Base-by-base conservation (phyloP, 2,113 vertebrate species). In the Apaloderma vittatum region DNA sequence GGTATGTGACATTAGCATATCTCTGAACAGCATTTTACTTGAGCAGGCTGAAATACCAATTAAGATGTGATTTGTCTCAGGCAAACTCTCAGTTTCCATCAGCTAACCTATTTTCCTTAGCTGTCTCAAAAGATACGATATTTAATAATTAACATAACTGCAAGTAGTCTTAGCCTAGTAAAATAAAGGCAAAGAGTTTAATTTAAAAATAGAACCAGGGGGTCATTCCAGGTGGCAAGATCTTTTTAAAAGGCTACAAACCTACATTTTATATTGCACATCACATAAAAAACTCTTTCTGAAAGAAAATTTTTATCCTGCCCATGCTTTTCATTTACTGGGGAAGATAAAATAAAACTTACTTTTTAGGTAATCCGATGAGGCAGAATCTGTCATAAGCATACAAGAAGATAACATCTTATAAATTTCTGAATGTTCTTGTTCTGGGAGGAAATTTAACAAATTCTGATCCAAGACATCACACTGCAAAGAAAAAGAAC, bases 381-480 rank as follows among this genome's bases (percentile, higher is more conserved):
- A 97, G 63, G 97, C 95, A 96, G 98, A 94, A 78, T 98, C 98
- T 9, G 97, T 97, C 96, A 98, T 88, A 92, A 98, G 97, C 97
- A 98, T 97, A 67, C 97, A 98, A 88, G 98, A 99, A 95, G 98
- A 99, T 57, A 99, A 95, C 91, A 98, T 98, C 97, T 98, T 98
- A 97, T 98, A 98, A 96, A 99, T 98, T 96, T 98, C 98, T 62
- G 98, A 98, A 95, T 98, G 98, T 86, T 99, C 98, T 97, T 98
- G 98, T 90, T 99, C 98, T 79, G 98, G 98, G 86, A 99, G 98
- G 97, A 99, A 99, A 97, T 98, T 98, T 97, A 99, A 97, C 96
- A 99, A 98, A 93, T 99, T 99, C 96, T 98, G 98, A 97, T 99
- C 98, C 98, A 99, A 97, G 94, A 99, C 97, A 95, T 99, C 98